These are phyloP conservation scores for Cassiopea andromeda DNA, from an alignment of 30 jellyfish, hydroid and myxozoan genomes.

Conservation along the genomic window DNA sequence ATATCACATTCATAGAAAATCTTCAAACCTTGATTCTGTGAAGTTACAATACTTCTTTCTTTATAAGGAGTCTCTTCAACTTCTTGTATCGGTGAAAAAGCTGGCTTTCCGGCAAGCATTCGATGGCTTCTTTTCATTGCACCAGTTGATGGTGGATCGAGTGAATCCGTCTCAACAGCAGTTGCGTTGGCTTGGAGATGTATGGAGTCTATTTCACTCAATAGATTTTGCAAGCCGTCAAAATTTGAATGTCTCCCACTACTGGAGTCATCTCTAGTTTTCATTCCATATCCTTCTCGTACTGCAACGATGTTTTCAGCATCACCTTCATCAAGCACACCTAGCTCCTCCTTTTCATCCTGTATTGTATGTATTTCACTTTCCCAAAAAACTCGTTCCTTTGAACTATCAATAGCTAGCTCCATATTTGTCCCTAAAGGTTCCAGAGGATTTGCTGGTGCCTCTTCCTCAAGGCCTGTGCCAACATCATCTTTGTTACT, in stretches of 20 bases:
- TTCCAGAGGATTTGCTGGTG: neutral
- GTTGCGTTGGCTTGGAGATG: conserved; percentile 3
- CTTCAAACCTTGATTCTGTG: neutral
- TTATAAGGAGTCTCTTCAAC: conserved; percentile 64
- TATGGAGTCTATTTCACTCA: conserved; percentile 8
- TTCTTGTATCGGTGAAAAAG: conserved; percentile 81
- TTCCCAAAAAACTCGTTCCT: neutral
- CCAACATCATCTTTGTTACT: neutral
- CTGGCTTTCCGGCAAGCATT: conserved; percentile 68
- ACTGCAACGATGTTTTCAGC: neutral
- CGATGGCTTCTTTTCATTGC: conserved; percentile 21
- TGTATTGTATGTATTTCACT: neutral
- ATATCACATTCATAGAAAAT: neutral
- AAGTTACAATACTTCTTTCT: neutral
- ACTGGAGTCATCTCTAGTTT: neutral
- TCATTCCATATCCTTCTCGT: neutral
- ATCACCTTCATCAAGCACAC: neutral
- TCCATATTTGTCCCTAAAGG: neutral
- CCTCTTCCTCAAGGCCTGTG: neutral
- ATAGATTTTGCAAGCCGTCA: neutral
- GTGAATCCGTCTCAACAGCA: neutral
- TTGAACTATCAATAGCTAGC: neutral
- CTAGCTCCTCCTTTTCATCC: neutral
- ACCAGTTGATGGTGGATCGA: neutral
- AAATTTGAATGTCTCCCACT: neutral